Evolutionary conservation across 2,888 invertebrate species (phyloP).

Genomic region (Endomychus coccineus): DNA sequence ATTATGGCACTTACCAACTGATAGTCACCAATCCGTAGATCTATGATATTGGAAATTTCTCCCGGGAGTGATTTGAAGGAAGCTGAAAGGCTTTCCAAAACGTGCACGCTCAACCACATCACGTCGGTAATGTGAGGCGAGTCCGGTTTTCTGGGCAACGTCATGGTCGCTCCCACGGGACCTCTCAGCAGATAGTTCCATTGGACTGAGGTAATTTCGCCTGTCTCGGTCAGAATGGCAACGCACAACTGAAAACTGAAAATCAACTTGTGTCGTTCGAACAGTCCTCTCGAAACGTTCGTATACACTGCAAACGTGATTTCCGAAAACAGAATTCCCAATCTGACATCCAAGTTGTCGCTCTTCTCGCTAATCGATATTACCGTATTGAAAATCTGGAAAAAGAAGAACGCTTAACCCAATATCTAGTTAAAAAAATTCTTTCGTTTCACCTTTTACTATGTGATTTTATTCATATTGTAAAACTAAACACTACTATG

Average conservation of each 20-base stretch:
- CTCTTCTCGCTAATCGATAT: constrained; percentile 68
- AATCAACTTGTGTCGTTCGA: constrained; percentile 84
- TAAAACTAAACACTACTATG: too few species aligned
- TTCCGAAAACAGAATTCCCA: constrained; percentile 63
- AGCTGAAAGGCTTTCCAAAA: constrained; percentile 52
- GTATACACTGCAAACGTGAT: constrained; percentile 77
- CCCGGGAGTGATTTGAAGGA: constrained; percentile 48
- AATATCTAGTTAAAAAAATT: too few species aligned
- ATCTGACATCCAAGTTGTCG: constrained; percentile 57
- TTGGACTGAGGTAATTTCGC: constrained; percentile 52
- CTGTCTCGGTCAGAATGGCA: constrained; percentile 62
- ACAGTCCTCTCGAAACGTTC: constrained; percentile 83
- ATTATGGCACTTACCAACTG: constrained; percentile 50
- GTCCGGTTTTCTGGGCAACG: constrained; percentile 51
- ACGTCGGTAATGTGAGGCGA: constrained; percentile 53
- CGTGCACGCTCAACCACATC: constrained; percentile 64
- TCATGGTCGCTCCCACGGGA: constrained; percentile 52
- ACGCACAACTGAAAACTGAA: constrained; percentile 78
- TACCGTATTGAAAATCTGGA: constrained; percentile 70
- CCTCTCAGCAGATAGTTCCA: constrained; percentile 75
- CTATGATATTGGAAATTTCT: constrained; percentile 52
- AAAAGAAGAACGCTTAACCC: too few species aligned
- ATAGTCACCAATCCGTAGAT: constrained; percentile 55
- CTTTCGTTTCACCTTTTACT: too few species aligned
- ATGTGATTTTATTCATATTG: too few species aligned